Percentiles rank a stretch among this genome's conserved stretches.
Evolutionary conservation across 2,797 vertebrate species (phyloP).

Genomic region (Coregonus ussuriensis): DNA sequence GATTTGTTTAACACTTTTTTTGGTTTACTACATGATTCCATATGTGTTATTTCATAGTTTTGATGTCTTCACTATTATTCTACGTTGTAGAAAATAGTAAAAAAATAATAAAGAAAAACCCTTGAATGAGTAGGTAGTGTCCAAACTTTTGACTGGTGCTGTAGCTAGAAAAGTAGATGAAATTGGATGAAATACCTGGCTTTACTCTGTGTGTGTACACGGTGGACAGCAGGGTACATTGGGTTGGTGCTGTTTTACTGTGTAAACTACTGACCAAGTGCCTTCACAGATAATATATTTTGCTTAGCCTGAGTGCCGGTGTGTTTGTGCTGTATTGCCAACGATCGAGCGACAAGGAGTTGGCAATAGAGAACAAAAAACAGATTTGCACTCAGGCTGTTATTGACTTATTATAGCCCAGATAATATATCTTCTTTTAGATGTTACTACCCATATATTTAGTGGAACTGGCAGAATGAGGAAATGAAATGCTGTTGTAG

Average conservation of each 20-base stretch:
- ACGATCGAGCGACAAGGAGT: neutral
- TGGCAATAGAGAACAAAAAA: too few relatives aligned
- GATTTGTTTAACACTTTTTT: too few relatives aligned
- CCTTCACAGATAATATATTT: neutral
- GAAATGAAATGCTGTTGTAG: constrained; percentile 30
- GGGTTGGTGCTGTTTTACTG: constrained; percentile 22
- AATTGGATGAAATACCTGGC: too few relatives aligned
- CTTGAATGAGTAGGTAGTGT: too few relatives aligned
- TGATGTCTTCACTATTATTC: too few relatives aligned
- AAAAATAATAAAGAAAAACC: too few relatives aligned
- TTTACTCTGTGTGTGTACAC: too few relatives aligned
- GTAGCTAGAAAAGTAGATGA: neutral
- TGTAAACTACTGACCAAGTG: constrained; percentile 43
- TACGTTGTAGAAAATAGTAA: too few relatives aligned
- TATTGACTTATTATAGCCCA: constrained; percentile 22
- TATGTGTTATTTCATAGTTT: too few relatives aligned
- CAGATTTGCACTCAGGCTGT: neutral
- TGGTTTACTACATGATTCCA: too few relatives aligned
- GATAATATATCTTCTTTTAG: constrained; percentile 19
- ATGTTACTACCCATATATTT: neutral
- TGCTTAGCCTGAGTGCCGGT: neutral
- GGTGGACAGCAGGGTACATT: neutral
- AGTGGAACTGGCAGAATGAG: constrained; percentile 29
- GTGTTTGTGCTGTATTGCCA: neutral
- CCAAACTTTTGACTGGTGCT: too few relatives aligned